Evolutionary conservation across 2,888 invertebrate genomes (phyloP), one percentile per base, ranked within the genome.

Genomic region (Seira ritae): DNA sequence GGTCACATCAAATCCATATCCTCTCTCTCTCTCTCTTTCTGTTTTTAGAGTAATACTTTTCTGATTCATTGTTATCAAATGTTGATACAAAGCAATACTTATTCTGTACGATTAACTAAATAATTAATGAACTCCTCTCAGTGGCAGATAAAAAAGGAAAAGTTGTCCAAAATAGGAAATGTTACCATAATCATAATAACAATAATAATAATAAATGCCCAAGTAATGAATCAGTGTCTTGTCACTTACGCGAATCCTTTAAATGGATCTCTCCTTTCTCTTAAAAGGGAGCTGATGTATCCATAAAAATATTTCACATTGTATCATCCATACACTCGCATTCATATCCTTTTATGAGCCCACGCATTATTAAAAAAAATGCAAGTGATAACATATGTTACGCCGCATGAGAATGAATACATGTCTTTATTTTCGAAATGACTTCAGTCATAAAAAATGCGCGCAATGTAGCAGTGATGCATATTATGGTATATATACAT

Each of bases 91-190:
- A 12, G 42, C 42, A 42, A 42, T 42, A 6, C 12, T 42, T 42
- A 55, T 17, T n/a, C 15, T 8, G 55, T 55, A 12, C 12, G 55
- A 55, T 55, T 55, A 55, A 55, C 15, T 55, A 55, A 55, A 55
- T 55, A 55, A 55, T 55, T 55, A 55, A 17, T 55, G 55, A 15
- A 55, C 1, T 55, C 55, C 55, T 8, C 55, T n/a, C 15, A 55
- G 3, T 55, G 15, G 55, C 55, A n/a, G 55, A 55, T 55, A 15
- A 55, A 55, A 55, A 55, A 55, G 73, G 79, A 55, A 73, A 46
- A 50, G 79, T 72, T 73, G 67, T 8, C 79, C 79, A 79, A 67
- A 79, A 68, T 46, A 71, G 79, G 79, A 65, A 67, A 73, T 65
- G 71, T 66, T 19, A 71, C 20, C 65, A 66, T 78, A 67, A 69